Evolutionary conservation across 1,140 invertebrate species (phyloP).

Genomic region (Lanistes nyassanus): DNA sequence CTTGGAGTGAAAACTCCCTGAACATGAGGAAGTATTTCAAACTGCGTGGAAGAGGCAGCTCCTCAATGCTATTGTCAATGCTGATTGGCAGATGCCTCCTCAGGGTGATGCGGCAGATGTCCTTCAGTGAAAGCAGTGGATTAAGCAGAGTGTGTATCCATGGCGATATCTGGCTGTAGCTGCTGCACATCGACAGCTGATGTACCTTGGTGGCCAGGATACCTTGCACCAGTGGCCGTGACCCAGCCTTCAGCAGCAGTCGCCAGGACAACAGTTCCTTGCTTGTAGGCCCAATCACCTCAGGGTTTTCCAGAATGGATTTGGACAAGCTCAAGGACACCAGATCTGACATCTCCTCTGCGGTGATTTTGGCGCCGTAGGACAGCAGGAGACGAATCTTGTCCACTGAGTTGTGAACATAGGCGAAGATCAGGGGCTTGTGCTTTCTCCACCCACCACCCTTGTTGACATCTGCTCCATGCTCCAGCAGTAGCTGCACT

Average conservation of each 20-base stretch:
- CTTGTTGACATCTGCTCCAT: constrained; percentile 58
- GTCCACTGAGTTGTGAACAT: constrained; percentile 60
- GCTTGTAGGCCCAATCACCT: constrained; percentile 52
- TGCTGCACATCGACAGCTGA: constrained; percentile 57
- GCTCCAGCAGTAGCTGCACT: constrained; percentile 53
- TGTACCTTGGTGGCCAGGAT: constrained; percentile 47
- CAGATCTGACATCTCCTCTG: constrained; percentile 58
- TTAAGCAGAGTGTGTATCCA: constrained; percentile 51
- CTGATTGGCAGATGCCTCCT: constrained; percentile 36
- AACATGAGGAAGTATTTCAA: constrained; percentile 54
- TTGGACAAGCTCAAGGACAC: constrained; percentile 57
- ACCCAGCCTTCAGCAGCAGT: constrained; percentile 53
- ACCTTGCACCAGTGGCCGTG: constrained; percentile 42
- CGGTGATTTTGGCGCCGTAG: constrained; percentile 52
- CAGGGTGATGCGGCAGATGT: constrained; percentile 51
- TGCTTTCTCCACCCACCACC: constrained; percentile 58
- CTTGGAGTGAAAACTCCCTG: constrained; percentile 40
- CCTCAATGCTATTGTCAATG: constrained; percentile 47
- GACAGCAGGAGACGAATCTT: constrained; percentile 58
- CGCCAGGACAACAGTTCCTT: constrained; percentile 57
- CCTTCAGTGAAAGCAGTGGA: constrained; percentile 49
- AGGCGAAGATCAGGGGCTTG: constrained; percentile 59
- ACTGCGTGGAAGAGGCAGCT: constrained; percentile 44
- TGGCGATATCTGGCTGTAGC: constrained; percentile 52
- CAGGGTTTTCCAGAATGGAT: constrained; percentile 59